Conservation (phyloP, 2,113 vertebrate species). For the Trichechus manatus region DNA sequence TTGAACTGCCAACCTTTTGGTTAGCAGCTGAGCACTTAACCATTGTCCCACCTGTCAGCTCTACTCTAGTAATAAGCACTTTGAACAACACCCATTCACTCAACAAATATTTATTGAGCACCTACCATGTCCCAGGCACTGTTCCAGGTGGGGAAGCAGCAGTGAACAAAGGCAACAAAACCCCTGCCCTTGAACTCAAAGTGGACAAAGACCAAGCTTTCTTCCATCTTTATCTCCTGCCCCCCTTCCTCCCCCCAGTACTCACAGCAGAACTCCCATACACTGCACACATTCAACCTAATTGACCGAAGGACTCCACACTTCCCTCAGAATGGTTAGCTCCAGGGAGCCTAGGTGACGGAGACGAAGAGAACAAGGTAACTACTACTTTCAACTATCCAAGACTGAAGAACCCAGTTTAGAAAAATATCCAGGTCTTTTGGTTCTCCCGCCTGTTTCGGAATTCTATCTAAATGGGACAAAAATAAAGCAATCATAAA, state of each 20-base stretch:
- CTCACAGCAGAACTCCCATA: background rate
- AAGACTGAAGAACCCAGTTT: background rate
- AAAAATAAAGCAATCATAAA: slow-evolving; percentile 48
- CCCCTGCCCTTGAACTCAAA: background rate
- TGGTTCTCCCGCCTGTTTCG: background rate
- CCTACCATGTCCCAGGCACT: background rate
- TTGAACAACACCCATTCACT: too few species aligned
- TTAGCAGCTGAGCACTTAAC: background rate
- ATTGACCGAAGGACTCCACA: background rate
- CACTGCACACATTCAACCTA: background rate
- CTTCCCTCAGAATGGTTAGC: background rate
- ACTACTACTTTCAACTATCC: background rate
- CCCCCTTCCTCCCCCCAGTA: background rate
- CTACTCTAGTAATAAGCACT: background rate
- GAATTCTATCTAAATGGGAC: slow-evolving; percentile 10
- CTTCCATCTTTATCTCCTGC: background rate
- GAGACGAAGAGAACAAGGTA: background rate
- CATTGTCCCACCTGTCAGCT: background rate
- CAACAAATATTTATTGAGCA: background rate
- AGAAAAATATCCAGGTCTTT: background rate
- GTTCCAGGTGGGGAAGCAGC: background rate
- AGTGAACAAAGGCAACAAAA: background rate
- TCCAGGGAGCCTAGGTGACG: background rate
- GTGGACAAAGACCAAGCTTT: background rate
- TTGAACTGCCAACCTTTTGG: background rate